Evolutionary conservation across 1,140 invertebrate species (phyloP).

Genomic region (Micrasema longulum): DNA sequence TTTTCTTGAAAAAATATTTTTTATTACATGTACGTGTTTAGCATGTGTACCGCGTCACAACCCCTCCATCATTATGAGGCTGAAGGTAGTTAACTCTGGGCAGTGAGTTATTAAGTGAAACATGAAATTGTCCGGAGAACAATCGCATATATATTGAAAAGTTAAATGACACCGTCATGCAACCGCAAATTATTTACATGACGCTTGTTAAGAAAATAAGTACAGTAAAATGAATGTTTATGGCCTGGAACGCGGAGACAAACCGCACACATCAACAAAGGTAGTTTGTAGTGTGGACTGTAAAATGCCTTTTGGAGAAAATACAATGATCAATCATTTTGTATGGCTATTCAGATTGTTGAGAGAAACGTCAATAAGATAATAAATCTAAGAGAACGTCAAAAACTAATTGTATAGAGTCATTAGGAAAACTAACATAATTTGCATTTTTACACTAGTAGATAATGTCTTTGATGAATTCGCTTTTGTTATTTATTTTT

Average conservation of each 20-base stretch:
- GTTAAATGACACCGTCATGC: slow-evolving; percentile 28
- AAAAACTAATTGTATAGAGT: not conserved
- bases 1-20: no score
- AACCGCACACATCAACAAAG: not conserved
- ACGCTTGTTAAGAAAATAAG: slow-evolving; percentile 16
- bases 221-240: slow-evolving; percentile 6
- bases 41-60: no score
- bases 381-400: not conserved
- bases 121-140: slow-evolving; percentile 18
- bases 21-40: no score
- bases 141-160: slow-evolving; percentile 13
- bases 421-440: not conserved
- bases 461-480: no score
- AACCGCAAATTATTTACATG: slow-evolving; percentile 29
- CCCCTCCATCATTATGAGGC: no score
- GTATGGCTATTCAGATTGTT: not conserved
- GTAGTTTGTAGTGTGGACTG: not conserved
- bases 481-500: no score
- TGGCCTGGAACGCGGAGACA: slow-evolving; percentile 1
- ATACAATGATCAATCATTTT: not conserved
- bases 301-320: not conserved
- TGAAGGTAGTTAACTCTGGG: no score
- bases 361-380: not conserved
- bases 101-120: slow-evolving; percentile 5
- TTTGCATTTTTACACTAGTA: no score